Conservation (phyloP, 2,888 invertebrate species). For the Drosophila setosimentum region DNA sequence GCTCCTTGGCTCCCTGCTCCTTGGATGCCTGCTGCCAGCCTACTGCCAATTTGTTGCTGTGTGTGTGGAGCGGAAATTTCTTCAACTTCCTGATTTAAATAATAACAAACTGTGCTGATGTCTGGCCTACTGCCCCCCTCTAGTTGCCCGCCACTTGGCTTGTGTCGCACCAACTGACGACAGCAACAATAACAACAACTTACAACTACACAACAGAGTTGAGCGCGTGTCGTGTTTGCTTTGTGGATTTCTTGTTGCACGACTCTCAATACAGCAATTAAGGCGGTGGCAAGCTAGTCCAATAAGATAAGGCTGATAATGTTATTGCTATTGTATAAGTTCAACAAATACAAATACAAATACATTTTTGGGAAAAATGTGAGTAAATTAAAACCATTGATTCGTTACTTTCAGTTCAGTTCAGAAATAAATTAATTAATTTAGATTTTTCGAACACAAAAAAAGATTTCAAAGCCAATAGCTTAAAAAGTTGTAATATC, state of each 20-base stretch:
- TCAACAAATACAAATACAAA: neutral
- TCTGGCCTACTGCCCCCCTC: slow-evolving; percentile 21
- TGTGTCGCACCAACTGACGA: slow-evolving; percentile 78
- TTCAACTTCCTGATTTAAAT: slow-evolving; percentile 83
- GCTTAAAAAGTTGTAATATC: neutral
- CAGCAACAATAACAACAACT: slow-evolving; percentile 18
- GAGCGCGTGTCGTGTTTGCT: neutral
- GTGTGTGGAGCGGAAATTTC: slow-evolving; percentile 78
- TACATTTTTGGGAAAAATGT: neutral
- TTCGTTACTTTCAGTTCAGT: too few species aligned
- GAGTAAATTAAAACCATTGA: neutral
- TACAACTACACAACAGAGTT: slow-evolving; percentile 11
- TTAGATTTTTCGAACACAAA: too few species aligned
- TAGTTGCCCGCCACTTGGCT: slow-evolving; percentile 26
- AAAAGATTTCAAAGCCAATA: neutral
- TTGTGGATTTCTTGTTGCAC: neutral
- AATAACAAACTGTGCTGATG: slow-evolving; percentile 72
- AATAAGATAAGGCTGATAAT: neutral
- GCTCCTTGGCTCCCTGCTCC: slow-evolving; percentile 12
- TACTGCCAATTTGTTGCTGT: slow-evolving; percentile 77
- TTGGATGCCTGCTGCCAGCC: slow-evolving; percentile 20
- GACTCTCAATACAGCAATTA: neutral
- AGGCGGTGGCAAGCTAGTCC: neutral
- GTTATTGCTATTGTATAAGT: neutral
- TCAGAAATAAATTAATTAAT: too few species aligned